A percentile compares a stretch with the other conserved stretches of the same genome.
phyloP scores from a whole-genome alignment of 2,888 invertebrate genomes.

The Apamea anceps region DNA sequence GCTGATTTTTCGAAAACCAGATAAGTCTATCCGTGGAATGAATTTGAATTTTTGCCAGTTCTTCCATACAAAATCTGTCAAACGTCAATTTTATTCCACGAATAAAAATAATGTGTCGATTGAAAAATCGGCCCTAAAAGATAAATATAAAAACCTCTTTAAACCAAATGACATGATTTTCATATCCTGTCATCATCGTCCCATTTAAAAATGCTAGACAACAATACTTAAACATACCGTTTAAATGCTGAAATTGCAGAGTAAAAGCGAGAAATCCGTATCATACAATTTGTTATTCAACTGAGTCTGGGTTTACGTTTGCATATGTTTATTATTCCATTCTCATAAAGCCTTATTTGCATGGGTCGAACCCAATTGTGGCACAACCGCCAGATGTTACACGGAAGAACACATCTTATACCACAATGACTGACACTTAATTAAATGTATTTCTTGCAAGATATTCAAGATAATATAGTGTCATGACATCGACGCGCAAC shows the following conservation, averaged over 20 bases:
- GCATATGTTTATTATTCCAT: constrained; percentile 38
- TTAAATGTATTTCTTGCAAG: constrained; percentile 34
- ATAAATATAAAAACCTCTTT: background rate
- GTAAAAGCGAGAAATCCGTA: background rate
- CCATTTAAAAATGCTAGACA: background rate
- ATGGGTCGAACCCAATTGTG: constrained; percentile 29
- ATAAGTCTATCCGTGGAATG: too few relatives aligned
- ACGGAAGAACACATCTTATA: constrained; percentile 43
- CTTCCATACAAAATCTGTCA: too few relatives aligned
- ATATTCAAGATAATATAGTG: background rate
- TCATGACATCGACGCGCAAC: background rate
- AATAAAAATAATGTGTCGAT: too few relatives aligned
- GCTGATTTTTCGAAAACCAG: too few relatives aligned
- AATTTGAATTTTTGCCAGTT: too few relatives aligned
- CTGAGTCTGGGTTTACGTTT: constrained; percentile 4
- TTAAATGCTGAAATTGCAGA: background rate
- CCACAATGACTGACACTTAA: constrained; percentile 46
- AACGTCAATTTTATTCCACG: too few relatives aligned
- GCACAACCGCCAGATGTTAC: constrained; percentile 47
- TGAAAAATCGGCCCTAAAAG: background rate
- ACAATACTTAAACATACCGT: background rate
- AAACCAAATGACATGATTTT: background rate
- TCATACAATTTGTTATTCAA: constrained; percentile 17
- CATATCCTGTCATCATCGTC: background rate
- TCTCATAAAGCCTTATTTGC: constrained; percentile 35